Evolutionary conservation across 1,140 invertebrate species (phyloP).

Genomic region (Antheraea mylitta): DNA sequence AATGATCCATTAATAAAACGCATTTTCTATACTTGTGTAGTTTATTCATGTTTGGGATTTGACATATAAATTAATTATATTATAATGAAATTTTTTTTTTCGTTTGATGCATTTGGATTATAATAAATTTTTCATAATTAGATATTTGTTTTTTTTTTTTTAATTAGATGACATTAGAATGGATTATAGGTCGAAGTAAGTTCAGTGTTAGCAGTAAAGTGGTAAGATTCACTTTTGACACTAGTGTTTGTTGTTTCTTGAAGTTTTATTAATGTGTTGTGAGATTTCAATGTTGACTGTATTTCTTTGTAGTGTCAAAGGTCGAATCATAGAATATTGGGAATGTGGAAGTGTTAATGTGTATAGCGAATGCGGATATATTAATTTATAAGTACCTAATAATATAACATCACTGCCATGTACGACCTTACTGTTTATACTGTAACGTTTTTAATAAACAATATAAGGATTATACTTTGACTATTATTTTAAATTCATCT

Average conservation of each 20-base stretch:
- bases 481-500: background rate
- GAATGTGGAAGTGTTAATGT: constrained; percentile 41
- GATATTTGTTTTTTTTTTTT: constrained; percentile 41
- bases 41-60: constrained; percentile 40
- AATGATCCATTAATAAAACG: constrained; percentile 26
- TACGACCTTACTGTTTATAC: constrained; percentile 78
- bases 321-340: constrained; percentile 14
- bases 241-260: constrained; percentile 66
- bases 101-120: constrained; percentile 35
- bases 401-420: constrained; percentile 76
- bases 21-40: constrained; percentile 19
- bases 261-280: constrained; percentile 69
- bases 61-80: constrained; percentile 34
- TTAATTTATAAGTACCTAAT: constrained; percentile 49
- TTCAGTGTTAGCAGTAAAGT: constrained; percentile 50
- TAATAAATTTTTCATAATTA: constrained; percentile 50
- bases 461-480: constrained; percentile 38
- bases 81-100: constrained; percentile 33
- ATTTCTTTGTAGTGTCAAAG: constrained; percentile 41
- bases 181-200: constrained; percentile 45
- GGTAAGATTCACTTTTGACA: constrained; percentile 38
- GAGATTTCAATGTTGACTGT: constrained; percentile 62
- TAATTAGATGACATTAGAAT: constrained; percentile 54
- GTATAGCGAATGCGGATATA: constrained; percentile 61
- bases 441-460: constrained; percentile 75